Evolutionary conservation across 2,797 vertebrate genomes (phyloP).

Genomic region (Helostoma temminkii): DNA sequence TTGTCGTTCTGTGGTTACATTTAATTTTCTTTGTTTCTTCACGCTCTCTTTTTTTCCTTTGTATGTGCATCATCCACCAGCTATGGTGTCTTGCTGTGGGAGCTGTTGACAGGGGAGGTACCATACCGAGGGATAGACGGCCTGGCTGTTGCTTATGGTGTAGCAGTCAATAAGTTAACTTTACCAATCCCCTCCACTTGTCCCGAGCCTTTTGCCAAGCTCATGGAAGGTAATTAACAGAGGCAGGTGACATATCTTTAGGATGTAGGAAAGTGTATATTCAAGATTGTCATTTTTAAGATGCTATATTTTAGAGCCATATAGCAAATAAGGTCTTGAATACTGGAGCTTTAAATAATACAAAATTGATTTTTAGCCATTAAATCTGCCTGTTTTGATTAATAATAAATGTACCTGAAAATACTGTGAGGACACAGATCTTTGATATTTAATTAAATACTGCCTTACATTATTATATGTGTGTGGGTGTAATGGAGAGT

Average conservation of each 20-base stretch:
- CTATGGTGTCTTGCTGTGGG: conserved; percentile 96
- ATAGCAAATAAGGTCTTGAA: too few species aligned
- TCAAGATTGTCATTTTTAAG: too few species aligned
- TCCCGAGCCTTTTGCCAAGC: conserved; percentile 94
- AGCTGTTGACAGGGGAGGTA: conserved; percentile 95
- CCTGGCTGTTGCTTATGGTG: conserved; percentile 94
- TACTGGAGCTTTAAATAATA: too few species aligned
- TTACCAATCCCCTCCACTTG: conserved; percentile 96
- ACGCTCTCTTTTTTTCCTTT: neutral
- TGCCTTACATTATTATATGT: too few species aligned
- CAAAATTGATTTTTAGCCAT: too few species aligned
- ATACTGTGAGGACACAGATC: too few species aligned
- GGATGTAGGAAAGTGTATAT: neutral
- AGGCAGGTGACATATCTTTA: neutral
- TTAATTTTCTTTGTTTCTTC: neutral
- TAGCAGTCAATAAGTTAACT: conserved; percentile 95
- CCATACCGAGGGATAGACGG: conserved; percentile 97
- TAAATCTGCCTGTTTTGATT: too few species aligned
- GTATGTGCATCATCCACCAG: conserved; percentile 71
- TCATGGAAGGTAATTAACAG: conserved; percentile 92
- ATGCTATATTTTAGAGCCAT: too few species aligned
- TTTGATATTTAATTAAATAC: too few species aligned
- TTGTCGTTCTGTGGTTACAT: neutral
- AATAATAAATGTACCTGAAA: too few species aligned
- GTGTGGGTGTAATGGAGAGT: too few species aligned